Conservation (phyloP, 2,888 invertebrate genomes). For the Dynastes grantii region DNA sequence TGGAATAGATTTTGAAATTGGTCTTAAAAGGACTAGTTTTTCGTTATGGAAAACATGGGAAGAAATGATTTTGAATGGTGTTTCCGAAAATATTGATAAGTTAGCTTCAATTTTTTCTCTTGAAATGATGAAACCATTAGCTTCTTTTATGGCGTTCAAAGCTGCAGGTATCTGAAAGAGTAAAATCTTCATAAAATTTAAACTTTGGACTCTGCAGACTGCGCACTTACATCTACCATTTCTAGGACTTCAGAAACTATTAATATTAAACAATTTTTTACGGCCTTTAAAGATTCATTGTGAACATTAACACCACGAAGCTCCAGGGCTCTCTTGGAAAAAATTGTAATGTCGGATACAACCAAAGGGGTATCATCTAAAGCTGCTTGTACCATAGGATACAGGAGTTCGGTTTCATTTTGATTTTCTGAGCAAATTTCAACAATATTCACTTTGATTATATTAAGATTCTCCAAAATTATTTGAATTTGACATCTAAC, state of each 20-base stretch:
- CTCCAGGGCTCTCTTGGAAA: conserved; percentile 73
- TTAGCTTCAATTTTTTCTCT: conserved; percentile 38
- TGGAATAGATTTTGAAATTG: not conserved
- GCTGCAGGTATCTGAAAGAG: conserved; percentile 3
- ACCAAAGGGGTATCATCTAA: conserved; percentile 81
- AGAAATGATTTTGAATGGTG: not conserved
- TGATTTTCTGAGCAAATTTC: conserved; percentile 64
- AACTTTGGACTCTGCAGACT: conserved; percentile 57
- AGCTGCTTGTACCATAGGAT: conserved; percentile 73
- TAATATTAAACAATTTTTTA: conserved; percentile 61
- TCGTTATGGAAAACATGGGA: conserved; percentile 22
- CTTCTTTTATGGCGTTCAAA: conserved; percentile 17
- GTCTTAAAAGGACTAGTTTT: conserved; percentile 41
- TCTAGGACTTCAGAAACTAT: conserved; percentile 51
- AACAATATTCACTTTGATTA: conserved; percentile 76
- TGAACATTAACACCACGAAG: conserved; percentile 74
- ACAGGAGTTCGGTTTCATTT: conserved; percentile 66
- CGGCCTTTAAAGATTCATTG: conserved; percentile 74
- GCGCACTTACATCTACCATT: not conserved
- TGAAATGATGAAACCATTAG: conserved; percentile 48
- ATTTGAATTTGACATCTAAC: conserved; percentile 79
- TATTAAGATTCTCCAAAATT: conserved; percentile 80
- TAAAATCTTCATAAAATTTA: conserved; percentile 50
- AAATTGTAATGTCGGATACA: conserved; percentile 77
- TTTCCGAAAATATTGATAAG: conserved; percentile 18